Percentiles rank a stretch among this genome's conserved stretches.
Evolutionary conservation across 2,888 invertebrate species (phyloP).

Genomic region (Parascotia fuliginaria): DNA sequence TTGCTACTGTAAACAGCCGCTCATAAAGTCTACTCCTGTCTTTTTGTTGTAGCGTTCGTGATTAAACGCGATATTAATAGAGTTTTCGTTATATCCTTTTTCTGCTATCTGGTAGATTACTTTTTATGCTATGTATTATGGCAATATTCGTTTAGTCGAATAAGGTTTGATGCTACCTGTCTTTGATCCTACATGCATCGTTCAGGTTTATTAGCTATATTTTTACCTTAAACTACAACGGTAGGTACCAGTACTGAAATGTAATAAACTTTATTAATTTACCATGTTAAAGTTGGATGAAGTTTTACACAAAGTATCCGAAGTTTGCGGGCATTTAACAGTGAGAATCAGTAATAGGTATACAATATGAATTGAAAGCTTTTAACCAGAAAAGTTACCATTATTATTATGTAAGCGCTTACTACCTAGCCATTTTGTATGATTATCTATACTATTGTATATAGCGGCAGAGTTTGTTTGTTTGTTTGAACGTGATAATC

Average conservation of each 20-base stretch:
- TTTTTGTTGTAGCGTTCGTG: slow-evolving; percentile 56
- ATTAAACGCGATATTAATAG: slow-evolving; percentile 50
- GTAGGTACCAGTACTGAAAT: background rate
- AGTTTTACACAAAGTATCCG: too few species aligned
- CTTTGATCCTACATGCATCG: background rate
- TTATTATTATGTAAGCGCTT: too few species aligned
- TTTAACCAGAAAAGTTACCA: too few species aligned
- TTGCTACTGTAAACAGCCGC: slow-evolving; percentile 74
- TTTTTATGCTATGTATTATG: slow-evolving; percentile 23
- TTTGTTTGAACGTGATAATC: too few species aligned
- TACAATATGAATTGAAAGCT: too few species aligned
- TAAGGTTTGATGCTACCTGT: background rate
- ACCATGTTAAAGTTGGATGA: too few species aligned
- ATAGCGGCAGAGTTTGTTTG: too few species aligned
- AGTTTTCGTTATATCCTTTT: slow-evolving; percentile 36
- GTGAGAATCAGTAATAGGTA: too few species aligned
- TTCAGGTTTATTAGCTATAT: background rate
- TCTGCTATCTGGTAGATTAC: slow-evolving; percentile 26
- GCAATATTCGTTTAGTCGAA: slow-evolving; percentile 6
- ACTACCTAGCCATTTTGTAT: too few species aligned
- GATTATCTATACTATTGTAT: too few species aligned
- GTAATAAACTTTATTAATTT: background rate
- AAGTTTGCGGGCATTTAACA: too few species aligned
- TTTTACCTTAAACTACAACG: background rate
- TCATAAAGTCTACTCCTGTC: slow-evolving; percentile 71